Base-by-base conservation (phyloP, 2,797 vertebrate genomes). In the Myotis planiceps region DNA sequence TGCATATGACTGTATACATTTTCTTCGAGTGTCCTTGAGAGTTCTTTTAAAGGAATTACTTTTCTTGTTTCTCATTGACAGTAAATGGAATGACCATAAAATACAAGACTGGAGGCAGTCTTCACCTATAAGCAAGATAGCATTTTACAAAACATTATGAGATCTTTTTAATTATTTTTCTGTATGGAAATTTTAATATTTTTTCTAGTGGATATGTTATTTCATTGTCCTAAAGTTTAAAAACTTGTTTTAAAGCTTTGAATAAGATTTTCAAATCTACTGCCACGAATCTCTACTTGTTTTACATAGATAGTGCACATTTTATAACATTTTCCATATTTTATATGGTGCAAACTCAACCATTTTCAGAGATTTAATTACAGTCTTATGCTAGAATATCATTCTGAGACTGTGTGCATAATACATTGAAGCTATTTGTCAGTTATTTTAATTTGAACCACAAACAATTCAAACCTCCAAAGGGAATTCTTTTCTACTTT, bases 31-130 rank as follows among this genome's bases (percentile, higher is more conserved):
- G 2, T 72, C 27, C 63, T 95, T 95, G 82, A 91, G 27, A 94
- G 49, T 88, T 81, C 39, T 96, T 88, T 81, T 74, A 60, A 86
- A 51, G 42, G 79, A 94, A 69, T 81, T 84, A 76, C 3, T 95
- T 87, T 80, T 55, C 79, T 95, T 88, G 15, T 49, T 92, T 94
- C 32, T 83, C n/a, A 55, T 6, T 90, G 42, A 74, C 8, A 81
- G 60, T 92, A 37, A 82, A 12, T 88, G 49, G 19, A 76, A 86
- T 79, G 32, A 42, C 10, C 58, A 92, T 49, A 71, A 89, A 91
- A 72, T 78, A 79, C 6, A 88, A 74, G n/a, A 58, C 80, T 87
- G 74, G 53, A 88, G 45, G 7, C 27, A 65, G 6, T 69, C 32
- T 74, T 93, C 15, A 82, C 16, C 49, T 79, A 23, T 74, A 66